A percentile compares a stretch with the other conserved stretches of the same genome.
These are phyloP conservation scores for Drosophila ogumai DNA, from an alignment of 1,140 invertebrate species.

Conservation along the genomic window DNA sequence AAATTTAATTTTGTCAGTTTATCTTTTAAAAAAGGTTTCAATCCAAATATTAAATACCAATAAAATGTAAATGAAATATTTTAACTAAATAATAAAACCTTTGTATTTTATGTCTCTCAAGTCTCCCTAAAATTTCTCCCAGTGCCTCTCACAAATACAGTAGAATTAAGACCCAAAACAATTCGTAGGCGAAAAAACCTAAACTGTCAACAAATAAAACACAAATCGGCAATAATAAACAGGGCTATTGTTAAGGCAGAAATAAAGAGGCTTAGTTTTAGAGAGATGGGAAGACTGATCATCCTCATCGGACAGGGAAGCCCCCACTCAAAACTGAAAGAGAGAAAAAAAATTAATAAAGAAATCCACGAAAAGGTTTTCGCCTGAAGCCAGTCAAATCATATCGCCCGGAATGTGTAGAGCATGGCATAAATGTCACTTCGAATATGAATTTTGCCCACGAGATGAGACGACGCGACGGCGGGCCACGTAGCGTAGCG, in stretches of 20 bases:
- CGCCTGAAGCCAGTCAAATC: slow-evolving; percentile 62
- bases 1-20: neutral
- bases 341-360: slow-evolving; percentile 20
- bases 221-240: slow-evolving; percentile 79
- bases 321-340: slow-evolving; percentile 9
- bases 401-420: slow-evolving; percentile 80
- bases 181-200: slow-evolving; percentile 75
- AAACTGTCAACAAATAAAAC: slow-evolving; percentile 82
- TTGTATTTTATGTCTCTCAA: too few species aligned
- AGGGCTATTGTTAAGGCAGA: slow-evolving; percentile 46
- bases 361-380: slow-evolving; percentile 48
- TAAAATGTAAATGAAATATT: neutral
- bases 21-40: too few species aligned
- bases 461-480: slow-evolving; percentile 59
- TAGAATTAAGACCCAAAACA: slow-evolving; percentile 45
- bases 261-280: slow-evolving; percentile 29
- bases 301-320: slow-evolving; percentile 24
- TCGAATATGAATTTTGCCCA: slow-evolving; percentile 72
- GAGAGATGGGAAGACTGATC: slow-evolving; percentile 20
- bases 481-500: slow-evolving; percentile 64
- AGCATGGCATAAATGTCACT: slow-evolving; percentile 83
- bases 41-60: too few species aligned
- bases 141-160: slow-evolving; percentile 49
- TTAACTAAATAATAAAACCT: too few species aligned
- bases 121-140: slow-evolving; percentile 8